Percentiles rank a stretch among this genome's conserved stretches.
These are phyloP conservation scores for Athene cunicularia DNA, from an alignment of 2,113 vertebrate species.

Conservation along the genomic window DNA sequence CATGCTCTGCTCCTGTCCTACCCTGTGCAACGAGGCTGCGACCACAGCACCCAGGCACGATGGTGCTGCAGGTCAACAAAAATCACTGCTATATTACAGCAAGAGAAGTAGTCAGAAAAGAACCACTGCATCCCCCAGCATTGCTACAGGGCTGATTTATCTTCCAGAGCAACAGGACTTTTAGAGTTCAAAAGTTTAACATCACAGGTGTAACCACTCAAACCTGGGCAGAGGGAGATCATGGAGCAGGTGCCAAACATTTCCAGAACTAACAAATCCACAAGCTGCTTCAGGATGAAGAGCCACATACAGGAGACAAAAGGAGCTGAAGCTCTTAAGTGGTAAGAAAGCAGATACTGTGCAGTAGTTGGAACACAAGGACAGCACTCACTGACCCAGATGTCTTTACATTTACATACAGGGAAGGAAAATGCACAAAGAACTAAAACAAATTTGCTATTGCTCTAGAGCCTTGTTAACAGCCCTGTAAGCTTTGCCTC, in stretches of 20 bases:
- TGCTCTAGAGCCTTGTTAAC: too few relatives aligned
- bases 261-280: background rate
- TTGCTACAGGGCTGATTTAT: background rate
- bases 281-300: background rate
- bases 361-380: background rate
- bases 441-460: too few relatives aligned
- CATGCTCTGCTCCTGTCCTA: background rate
- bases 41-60: background rate
- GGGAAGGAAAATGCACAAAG: background rate
- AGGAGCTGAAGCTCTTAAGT: background rate
- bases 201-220: background rate
- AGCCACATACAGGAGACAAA: background rate
- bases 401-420: background rate
- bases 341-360: background rate
- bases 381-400: background rate
- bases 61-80: background rate
- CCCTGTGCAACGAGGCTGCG: accelerated
- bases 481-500: background rate
- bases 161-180: background rate
- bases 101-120: background rate
- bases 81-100: background rate
- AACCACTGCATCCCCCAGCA: background rate
- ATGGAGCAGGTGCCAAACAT: background rate
- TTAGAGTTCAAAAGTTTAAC: background rate
- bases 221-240: background rate